Evolutionary conservation across 2,113 vertebrate genomes (phyloP).

Genomic region (Platichthys stellatus): DNA sequence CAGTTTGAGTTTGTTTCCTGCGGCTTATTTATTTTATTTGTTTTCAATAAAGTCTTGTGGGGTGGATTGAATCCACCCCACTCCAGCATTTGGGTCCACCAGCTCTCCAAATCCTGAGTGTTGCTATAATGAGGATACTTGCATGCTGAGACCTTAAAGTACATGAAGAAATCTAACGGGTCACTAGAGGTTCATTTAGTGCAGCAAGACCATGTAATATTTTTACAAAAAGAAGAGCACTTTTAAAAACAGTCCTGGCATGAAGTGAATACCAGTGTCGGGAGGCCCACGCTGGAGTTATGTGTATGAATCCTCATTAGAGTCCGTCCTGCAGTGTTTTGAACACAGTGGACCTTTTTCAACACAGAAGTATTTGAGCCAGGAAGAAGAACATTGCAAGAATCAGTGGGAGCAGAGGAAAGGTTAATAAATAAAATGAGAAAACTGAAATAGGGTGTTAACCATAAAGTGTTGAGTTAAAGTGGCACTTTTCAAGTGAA

Average conservation of each 20-base stretch:
- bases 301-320: slow-evolving; percentile 26
- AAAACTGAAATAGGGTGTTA: neutral
- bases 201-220: neutral
- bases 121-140: neutral
- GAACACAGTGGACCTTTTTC: slow-evolving; percentile 11
- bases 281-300: slow-evolving; percentile 1
- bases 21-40: no score
- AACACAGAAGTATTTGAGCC: slow-evolving; percentile 5
- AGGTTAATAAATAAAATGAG: slow-evolving; percentile 17
- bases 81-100: no score
- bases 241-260: slow-evolving; percentile 7
- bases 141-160: slow-evolving; percentile 13
- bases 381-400: slow-evolving; percentile 1
- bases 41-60: no score
- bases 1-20: no score
- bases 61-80: no score
- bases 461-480: neutral
- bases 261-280: neutral
- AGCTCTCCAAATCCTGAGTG: neutral
- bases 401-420: slow-evolving; percentile 10
- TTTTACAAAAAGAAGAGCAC: slow-evolving; percentile 17
- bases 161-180: neutral
- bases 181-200: slow-evolving; percentile 11
- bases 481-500: neutral
- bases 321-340: slow-evolving; percentile 33